Evolutionary conservation across 2,113 vertebrate genomes (phyloP), one percentile per base, ranked within the genome.

Genomic region (Solea solea): DNA sequence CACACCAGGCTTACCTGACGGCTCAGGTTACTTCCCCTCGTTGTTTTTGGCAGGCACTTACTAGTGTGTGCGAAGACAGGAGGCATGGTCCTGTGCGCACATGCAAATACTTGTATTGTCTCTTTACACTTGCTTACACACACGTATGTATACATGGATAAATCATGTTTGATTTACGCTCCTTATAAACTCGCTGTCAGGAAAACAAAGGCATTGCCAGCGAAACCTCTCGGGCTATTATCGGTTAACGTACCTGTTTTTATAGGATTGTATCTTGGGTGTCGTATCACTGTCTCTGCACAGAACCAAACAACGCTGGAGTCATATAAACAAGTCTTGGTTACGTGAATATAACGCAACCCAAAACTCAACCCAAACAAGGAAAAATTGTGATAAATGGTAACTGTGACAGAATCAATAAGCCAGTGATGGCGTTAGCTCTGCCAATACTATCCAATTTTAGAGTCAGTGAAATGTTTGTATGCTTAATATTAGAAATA

Each of bases 1-100:
- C 40, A 76, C 74, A 69, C 42, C n/a, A 42, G 54, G 59, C 77
- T 87, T 70, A 90, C 86, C 85, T 89, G 81, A 73, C 69, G 58
- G 44, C 67, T 54, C 41, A 8, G 63, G 61, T 85, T 85, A 61
- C 74, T 46, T 64, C 25, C 62, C 42, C 73, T 67, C 51, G 54
- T 54, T 69, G 67, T 84, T 82, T 72, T 65, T 80, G 69, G 56
- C 62, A 69, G 70, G n/a, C 1, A 3, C 57, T 46, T 52, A 13
- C 14, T 16, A 15, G 5, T 14, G 34, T 62, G 52, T 54, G 12
- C 41, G 13, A 6, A 56, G 3, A 28, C n/a, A 52, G 5, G 48
- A 57, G 15, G 40, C 60, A 25, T 9, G 28, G 1, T 34, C 28
- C 39, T 52, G 12, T 15, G 21, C 12, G 8, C 53, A 48, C 42